Evolutionary conservation across 2,113 vertebrate species (phyloP), one percentile per base, ranked within the genome.

Genomic region (Eudorcas thomsonii): DNA sequence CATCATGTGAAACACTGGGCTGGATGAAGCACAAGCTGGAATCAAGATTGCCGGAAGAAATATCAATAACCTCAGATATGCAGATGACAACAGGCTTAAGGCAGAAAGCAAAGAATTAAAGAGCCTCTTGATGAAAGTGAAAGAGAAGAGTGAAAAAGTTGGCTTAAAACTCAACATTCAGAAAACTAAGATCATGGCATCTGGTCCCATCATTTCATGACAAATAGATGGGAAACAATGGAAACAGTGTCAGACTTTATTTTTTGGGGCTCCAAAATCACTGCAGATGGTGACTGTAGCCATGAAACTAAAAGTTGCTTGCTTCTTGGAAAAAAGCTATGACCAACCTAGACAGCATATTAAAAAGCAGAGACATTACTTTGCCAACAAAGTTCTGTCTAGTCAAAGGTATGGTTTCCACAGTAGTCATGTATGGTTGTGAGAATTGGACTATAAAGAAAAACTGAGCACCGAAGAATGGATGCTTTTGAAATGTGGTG

Each of bases 201-300:
- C 23, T 10, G 4, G 23, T 59, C 57, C 57, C 4, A 26, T 59
- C 57, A 26, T 25, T 59, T 59, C 25, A 12, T 0, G n/a, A 1
- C 25, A 59, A 2, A 59, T 59, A 59, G 57, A 26, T 26, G 57
- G 10, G 21, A 57, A 57, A 55, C 1, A 54, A 15, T 23, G 21
- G 21, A 57, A 59, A 26, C 25, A 59, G 25, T 26, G 57, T 0
- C 57, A 2, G 57, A 59, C 57, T 26, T 59, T 59, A 26, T 26
- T 59, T 59, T 48, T 8, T 0, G 2, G 25, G 25, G 9, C 57
- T 59, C 25, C 25, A 59, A 59, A 26, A 26, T 59, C 57, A 59
- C 25, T 26, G 57, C 64, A 71, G 64, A 71, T 71, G 9, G 17
- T 71, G 9, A 36, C 17, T 36, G 17, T 4, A 71, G 64, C 64